Evolutionary conservation across 2,113 vertebrate species (phyloP).

Genomic region (Falco punctatus): DNA sequence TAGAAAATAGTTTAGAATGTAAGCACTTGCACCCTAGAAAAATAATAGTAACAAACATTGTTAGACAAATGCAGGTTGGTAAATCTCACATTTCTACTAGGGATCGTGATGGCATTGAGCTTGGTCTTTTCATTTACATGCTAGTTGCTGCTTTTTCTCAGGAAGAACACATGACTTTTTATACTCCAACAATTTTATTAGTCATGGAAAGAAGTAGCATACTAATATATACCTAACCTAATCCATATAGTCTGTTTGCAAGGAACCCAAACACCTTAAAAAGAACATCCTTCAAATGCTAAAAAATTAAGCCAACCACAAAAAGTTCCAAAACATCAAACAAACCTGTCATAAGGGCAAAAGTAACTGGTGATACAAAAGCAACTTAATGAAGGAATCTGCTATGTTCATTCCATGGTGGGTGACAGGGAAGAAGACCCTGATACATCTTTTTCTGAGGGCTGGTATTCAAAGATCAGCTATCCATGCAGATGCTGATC

Average conservation of each 20-base stretch:
- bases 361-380: neutral
- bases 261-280: neutral
- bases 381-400: neutral
- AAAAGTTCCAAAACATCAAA: neutral
- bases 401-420: neutral
- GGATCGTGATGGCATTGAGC: neutral
- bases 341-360: neutral
- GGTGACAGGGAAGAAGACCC: neutral
- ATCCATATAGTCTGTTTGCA: neutral
- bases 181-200: neutral
- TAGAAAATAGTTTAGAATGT: constrained; percentile 95
- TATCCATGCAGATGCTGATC: neutral
- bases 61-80: neutral
- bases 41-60: constrained; percentile 51
- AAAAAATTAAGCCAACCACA: neutral
- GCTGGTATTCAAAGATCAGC: neutral
- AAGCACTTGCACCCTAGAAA: constrained; percentile 89
- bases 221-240: neutral
- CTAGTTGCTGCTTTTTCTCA: neutral
- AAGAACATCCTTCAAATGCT: neutral
- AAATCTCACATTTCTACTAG: neutral
- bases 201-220: neutral
- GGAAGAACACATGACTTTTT: neutral
- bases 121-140: neutral
- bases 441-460: neutral